Conservation (phyloP, 2,797 vertebrate genomes). For the Xerus rutilus region DNA sequence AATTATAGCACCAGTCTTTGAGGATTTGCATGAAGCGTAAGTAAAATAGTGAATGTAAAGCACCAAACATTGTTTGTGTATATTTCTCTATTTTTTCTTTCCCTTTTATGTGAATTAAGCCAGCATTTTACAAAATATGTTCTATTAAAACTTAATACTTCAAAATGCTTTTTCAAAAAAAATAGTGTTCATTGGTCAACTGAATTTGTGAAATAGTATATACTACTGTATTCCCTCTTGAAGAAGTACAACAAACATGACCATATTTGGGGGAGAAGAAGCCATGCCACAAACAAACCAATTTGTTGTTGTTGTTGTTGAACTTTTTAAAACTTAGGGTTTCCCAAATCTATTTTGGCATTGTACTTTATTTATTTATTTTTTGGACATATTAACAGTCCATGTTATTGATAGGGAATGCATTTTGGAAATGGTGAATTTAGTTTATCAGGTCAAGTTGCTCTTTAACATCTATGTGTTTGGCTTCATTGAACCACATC, state of each 20-base stretch:
- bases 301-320: not conserved
- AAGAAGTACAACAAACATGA: not conserved
- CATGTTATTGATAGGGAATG: not conserved
- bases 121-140: constrained; percentile 49
- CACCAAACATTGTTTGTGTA: not conserved
- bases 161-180: not conserved
- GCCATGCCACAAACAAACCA: not conserved
- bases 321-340: not conserved
- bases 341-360: constrained; percentile 58
- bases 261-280: not conserved
- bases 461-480: not conserved
- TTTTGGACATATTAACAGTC: not conserved
- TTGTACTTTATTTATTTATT: not conserved
- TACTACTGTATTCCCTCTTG: not conserved
- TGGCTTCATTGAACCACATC: not conserved
- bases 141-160: not conserved
- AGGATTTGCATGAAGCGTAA: constrained; percentile 22
- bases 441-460: not conserved
- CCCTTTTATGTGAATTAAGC: constrained; percentile 8
- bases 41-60: constrained; percentile 62
- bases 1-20: not conserved
- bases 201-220: constrained; percentile 13
- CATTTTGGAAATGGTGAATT: constrained; percentile 43
- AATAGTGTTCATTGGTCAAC: not conserved
- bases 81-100: constrained; percentile 23